These are phyloP conservation scores for Lamellibrachia satsuma DNA, from an alignment of 2,888 invertebrate genomes.

Conservation along the genomic window DNA sequence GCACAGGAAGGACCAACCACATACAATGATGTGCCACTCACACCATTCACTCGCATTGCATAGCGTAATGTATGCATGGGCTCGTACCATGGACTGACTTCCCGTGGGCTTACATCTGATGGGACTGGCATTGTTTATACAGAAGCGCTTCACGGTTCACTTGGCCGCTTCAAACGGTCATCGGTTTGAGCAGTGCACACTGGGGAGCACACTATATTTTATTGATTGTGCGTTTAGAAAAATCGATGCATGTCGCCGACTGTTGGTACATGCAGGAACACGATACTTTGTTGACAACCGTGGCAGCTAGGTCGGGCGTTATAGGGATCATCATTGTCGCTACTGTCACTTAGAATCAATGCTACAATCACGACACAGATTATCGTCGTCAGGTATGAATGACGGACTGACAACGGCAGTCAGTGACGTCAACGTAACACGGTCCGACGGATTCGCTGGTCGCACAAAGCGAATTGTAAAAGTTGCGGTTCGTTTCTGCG, in stretches of 20 bases:
- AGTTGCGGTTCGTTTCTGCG: background rate
- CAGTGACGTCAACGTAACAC: background rate
- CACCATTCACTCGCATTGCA: too few relatives aligned
- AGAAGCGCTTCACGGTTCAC: background rate
- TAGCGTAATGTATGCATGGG: too few relatives aligned
- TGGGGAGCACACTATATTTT: constrained; percentile 1
- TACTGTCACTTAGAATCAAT: background rate
- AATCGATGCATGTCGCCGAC: background rate
- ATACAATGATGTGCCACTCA: too few relatives aligned
- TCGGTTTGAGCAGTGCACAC: background rate
- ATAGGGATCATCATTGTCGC: background rate
- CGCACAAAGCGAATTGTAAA: background rate
- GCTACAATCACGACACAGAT: background rate
- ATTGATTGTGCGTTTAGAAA: background rate
- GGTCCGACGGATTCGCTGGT: background rate
- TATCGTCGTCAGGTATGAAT: background rate
- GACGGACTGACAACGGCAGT: background rate
- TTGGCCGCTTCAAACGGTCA: background rate
- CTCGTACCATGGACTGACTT: background rate
- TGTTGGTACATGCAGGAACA: background rate
- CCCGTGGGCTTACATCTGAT: background rate
- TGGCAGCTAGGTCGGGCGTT: background rate
- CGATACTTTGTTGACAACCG: background rate
- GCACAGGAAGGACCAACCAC: too few relatives aligned
- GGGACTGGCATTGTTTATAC: background rate